Evolutionary conservation across 1,140 invertebrate species (phyloP).

Genomic region (Eueides isabella): DNA sequence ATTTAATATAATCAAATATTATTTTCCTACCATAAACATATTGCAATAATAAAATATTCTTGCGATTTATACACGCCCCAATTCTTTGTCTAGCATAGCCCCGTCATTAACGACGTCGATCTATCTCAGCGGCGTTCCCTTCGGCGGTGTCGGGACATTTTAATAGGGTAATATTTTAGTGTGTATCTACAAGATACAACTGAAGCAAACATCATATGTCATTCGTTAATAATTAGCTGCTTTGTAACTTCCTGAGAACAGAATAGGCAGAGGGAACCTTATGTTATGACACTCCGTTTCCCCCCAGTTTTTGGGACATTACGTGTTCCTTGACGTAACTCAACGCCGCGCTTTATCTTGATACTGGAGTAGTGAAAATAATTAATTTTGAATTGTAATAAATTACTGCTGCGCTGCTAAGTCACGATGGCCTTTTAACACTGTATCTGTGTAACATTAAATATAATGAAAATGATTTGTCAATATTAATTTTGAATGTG

Average conservation of each 20-base stretch:
- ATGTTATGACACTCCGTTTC: too few relatives aligned
- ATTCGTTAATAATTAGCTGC: not conserved
- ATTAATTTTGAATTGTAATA: too few relatives aligned
- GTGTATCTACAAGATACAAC: not conserved
- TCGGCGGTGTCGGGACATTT: slow-evolving; percentile 34
- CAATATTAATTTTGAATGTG: not conserved
- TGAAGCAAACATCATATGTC: not conserved
- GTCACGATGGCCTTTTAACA: too few relatives aligned
- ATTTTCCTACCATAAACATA: not conserved
- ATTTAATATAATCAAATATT: too few relatives aligned
- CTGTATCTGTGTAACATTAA: not conserved
- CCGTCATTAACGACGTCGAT: slow-evolving; percentile 45
- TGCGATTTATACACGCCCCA: slow-evolving; percentile 23
- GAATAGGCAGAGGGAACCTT: too few relatives aligned
- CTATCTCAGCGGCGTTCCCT: slow-evolving; percentile 42
- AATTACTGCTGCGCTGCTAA: too few relatives aligned
- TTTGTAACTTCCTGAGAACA: too few relatives aligned
- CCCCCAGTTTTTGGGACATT: too few relatives aligned
- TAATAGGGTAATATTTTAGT: slow-evolving; percentile 40
- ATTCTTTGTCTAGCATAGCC: slow-evolving; percentile 27
- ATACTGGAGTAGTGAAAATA: too few relatives aligned
- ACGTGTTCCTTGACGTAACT: too few relatives aligned
- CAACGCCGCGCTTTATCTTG: too few relatives aligned
- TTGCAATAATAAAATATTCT: slow-evolving; percentile 20
- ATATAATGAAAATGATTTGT: slow-evolving; percentile 1